Evolutionary conservation across 2,888 invertebrate genomes (phyloP).

Genomic region (Troides helena): DNA sequence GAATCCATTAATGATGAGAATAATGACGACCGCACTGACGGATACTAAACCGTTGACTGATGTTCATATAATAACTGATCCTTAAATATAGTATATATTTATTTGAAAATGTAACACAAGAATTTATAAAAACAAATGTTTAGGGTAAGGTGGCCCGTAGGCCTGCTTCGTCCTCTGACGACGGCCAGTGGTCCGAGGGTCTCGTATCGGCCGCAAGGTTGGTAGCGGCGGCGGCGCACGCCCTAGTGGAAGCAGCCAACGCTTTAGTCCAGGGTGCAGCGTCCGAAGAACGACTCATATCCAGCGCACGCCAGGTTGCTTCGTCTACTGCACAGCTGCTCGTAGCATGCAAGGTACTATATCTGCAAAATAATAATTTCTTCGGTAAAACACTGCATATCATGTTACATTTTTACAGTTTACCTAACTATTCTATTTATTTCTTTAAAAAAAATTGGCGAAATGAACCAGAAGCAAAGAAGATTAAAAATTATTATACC

Average conservation of each 20-base stretch:
- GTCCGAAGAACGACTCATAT: conserved; percentile 97
- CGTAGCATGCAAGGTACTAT: conserved; percentile 94
- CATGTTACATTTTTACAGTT: too few relatives aligned
- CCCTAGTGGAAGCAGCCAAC: conserved; percentile 98
- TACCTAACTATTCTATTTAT: too few relatives aligned
- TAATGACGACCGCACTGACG: conserved; percentile 27
- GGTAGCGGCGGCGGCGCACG: conserved; percentile 98
- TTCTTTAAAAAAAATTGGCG: too few relatives aligned
- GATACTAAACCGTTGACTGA: conserved; percentile 7
- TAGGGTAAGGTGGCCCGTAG: conserved; percentile 92
- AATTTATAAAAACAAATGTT: background rate
- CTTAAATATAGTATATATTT: background rate
- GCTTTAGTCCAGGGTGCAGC: conserved; percentile 95
- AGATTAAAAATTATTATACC: too few relatives aligned
- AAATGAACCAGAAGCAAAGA: too few relatives aligned
- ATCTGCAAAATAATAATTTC: background rate
- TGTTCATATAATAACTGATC: conserved; percentile 3
- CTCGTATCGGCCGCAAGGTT: conserved; percentile 96
- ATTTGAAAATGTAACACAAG: background rate
- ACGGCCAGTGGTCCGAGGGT: conserved; percentile 99
- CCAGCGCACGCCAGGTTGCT: conserved; percentile 97
- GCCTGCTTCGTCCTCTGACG: conserved; percentile 92
- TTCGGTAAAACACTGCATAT: too few relatives aligned
- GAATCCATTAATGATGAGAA: conserved; percentile 18
- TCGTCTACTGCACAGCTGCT: conserved; percentile 97